phyloP scores from a whole-genome alignment of 2,113 vertebrate species.

The Melanerpes formicivorus region DNA sequence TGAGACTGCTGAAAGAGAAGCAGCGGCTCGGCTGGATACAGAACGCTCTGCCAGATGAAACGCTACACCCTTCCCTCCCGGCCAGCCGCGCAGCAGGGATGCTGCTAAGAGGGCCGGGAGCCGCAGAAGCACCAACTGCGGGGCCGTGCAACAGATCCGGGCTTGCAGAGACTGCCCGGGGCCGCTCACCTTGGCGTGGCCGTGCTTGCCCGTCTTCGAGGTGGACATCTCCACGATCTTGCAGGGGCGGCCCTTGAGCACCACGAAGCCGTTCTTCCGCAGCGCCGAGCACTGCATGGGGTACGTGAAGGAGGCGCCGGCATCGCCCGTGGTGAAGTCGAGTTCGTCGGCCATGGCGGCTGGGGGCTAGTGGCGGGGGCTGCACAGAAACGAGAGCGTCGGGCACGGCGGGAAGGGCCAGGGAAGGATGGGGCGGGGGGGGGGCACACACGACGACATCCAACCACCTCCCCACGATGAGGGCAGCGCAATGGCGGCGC shows the following conservation, averaged over 20 bases:
- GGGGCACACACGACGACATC: too few relatives aligned
- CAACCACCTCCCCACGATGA: neutral
- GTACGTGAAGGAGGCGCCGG: conserved; percentile 92
- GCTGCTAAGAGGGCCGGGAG: neutral
- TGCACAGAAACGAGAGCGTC: neutral
- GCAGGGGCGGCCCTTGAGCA: conserved; percentile 95
- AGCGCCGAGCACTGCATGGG: conserved; percentile 98
- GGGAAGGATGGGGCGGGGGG: neutral
- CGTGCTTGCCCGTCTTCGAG: conserved; percentile 97
- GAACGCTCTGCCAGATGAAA: neutral
- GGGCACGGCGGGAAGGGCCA: too few relatives aligned
- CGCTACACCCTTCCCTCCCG: neutral
- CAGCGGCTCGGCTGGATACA: neutral
- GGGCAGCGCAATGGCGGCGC: neutral
- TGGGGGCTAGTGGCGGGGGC: conserved; percentile 6
- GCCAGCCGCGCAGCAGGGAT: neutral
- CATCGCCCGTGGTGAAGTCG: conserved; percentile 91
- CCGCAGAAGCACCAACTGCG: neutral
- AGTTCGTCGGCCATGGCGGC: conserved; percentile 89
- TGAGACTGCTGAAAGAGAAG: neutral
- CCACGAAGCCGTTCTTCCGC: conserved; percentile 97
- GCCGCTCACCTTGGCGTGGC: conserved; percentile 91
- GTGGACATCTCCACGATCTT: conserved; percentile 99
- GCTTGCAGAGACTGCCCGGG: neutral
- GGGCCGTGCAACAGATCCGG: neutral